Conservation (phyloP, 2,113 vertebrate species). For the Sphaerodactylus townsendi region DNA sequence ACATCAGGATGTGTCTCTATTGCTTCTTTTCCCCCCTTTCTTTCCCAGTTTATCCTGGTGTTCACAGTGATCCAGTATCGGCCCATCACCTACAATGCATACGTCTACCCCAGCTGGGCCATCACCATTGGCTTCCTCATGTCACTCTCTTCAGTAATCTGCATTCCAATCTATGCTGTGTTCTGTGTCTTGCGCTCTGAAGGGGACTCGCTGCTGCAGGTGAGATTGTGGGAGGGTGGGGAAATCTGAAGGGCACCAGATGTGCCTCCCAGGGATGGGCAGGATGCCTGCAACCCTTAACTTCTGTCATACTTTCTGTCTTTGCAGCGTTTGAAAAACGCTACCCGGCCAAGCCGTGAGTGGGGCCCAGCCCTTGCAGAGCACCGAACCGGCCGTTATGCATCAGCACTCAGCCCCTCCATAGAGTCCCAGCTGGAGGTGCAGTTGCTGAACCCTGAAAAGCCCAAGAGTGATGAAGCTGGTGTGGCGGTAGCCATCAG, state of each 20-base stretch:
- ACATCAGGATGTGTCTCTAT: background rate
- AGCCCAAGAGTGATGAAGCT: slow-evolving; percentile 78
- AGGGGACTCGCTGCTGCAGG: slow-evolving; percentile 91
- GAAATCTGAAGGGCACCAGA: background rate
- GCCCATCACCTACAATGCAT: slow-evolving; percentile 94
- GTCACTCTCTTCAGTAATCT: slow-evolving; percentile 94
- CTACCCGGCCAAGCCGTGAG: slow-evolving; percentile 85
- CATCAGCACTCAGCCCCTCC: slow-evolving; percentile 69
- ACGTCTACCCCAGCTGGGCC: slow-evolving; percentile 91
- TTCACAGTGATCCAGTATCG: slow-evolving; percentile 98
- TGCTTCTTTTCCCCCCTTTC: background rate
- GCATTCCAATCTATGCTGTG: slow-evolving; percentile 92
- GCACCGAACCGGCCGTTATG: slow-evolving; percentile 92
- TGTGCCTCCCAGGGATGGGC: background rate
- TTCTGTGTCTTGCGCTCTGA: slow-evolving; percentile 88
- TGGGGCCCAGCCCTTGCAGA: slow-evolving; percentile 93
- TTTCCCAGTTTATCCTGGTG: slow-evolving; percentile 91
- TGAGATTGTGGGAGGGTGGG: slow-evolving; percentile 54
- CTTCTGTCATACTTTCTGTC: background rate
- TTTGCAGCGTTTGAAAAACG: slow-evolving; percentile 90
- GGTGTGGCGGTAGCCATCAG: slow-evolving; percentile 80
- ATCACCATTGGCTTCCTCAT: slow-evolving; percentile 91
- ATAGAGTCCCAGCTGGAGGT: slow-evolving; percentile 83
- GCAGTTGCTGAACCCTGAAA: slow-evolving; percentile 84
- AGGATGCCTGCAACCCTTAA: background rate